These are phyloP conservation scores for Neelides folsomi DNA, from an alignment of 2,888 invertebrate genomes.

Conservation along the genomic window DNA sequence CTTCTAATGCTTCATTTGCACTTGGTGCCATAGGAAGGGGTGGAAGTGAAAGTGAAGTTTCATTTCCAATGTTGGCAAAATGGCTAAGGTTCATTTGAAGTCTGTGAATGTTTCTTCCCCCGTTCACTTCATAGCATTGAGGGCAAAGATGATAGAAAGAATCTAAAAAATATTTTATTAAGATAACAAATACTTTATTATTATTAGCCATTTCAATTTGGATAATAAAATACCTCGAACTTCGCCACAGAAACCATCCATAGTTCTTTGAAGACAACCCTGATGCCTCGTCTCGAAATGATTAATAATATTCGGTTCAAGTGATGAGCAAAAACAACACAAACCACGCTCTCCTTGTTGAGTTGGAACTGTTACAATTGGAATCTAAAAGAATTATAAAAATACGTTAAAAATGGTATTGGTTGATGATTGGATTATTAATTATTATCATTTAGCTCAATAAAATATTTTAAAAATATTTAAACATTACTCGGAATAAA, in stretches of 20 bases:
- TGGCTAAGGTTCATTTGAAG: slow-evolving; percentile 1
- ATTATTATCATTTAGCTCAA: no score
- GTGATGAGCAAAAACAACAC: slow-evolving; percentile 29
- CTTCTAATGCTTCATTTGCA: slow-evolving; percentile 2
- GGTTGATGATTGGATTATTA: no score
- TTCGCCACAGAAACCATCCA: slow-evolving; percentile 44
- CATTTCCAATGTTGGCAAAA: slow-evolving; percentile 8
- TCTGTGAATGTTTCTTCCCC: slow-evolving; percentile 19
- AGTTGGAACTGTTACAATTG: slow-evolving; percentile 26
- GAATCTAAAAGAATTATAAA: slow-evolving; percentile 12
- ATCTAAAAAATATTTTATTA: slow-evolving; percentile 33
- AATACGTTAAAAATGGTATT: no score
- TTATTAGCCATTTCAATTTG: not conserved
- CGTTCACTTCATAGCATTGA: slow-evolving; percentile 43
- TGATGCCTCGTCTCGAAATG: slow-evolving; percentile 44
- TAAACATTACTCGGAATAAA: not conserved
- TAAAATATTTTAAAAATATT: no score
- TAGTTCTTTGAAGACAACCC: slow-evolving; percentile 44
- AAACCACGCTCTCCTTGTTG: slow-evolving; percentile 27
- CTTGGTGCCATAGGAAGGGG: slow-evolving; percentile 22
- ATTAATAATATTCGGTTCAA: slow-evolving; percentile 25
- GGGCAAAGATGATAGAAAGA: slow-evolving; percentile 43
- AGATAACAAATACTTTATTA: not conserved
- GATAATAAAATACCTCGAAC: slow-evolving; percentile 35
- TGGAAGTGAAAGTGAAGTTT: slow-evolving; percentile 25